Evolutionary conservation across 2,888 invertebrate genomes (phyloP), one percentile per base, ranked within the genome.

Genomic region (Lydus trimaculatus): DNA sequence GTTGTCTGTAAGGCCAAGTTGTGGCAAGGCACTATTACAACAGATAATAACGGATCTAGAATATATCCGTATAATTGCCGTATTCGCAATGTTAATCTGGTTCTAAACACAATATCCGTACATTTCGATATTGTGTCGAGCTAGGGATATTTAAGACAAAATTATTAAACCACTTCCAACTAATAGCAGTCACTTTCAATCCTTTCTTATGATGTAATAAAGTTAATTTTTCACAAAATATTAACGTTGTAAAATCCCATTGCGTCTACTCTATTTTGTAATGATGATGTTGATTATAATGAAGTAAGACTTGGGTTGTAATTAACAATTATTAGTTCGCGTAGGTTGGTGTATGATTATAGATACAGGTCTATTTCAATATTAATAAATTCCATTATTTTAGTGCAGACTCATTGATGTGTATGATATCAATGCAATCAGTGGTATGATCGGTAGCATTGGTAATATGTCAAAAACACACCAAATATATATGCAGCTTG

Each of bases 21-120:
- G 78, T 77, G 79, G 79, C 78, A 75, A 76, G 74, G 77, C 69
- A 73, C 77, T 72, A 76, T 76, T 76, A 79, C 77, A 74, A 72
- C n/a, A 80, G 80, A 80, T 81, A 81, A 81, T 81, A 81, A 80
- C 78, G 76, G 78, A 77, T 78, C 76, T 75, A 73, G 79, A 77
- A 77, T 77, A 78, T 81, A 80, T 81, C 80, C 80, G 79, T 77
- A 78, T 82, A 82, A 81, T 82, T 81, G 81, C 79, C 74, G 73
- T 76, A 75, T 76, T 79, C 73, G 76, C 79, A 74, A 75, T 76
- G 74, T 76, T 76, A 76, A 77, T 76, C 76, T 75, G 73, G 74
- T 73, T 59, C 75, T 72, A 72, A 74, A 74, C 74, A 74, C 71
- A 73, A 76, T 72, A 72, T 73, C 72, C 28, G 70, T 68, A 70